A percentile compares a stretch with the other conserved stretches of the same genome.
Evolutionary conservation across 2,113 vertebrate genomes (phyloP).

Genomic region (Aptenodytes patagonicus): DNA sequence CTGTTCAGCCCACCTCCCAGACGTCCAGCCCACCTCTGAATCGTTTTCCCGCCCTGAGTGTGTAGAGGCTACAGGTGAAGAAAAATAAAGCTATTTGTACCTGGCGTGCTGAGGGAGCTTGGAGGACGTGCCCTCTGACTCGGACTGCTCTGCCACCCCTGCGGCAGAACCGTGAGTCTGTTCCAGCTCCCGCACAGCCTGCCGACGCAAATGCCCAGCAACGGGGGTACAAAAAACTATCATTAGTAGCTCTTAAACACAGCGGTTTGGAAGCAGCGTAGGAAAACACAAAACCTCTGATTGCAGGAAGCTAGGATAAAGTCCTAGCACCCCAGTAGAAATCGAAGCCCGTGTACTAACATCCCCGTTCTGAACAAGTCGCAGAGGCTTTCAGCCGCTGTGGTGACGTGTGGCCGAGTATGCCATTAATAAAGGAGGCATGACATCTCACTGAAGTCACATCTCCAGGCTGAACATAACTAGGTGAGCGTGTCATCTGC

Average conservation of each 20-base stretch:
- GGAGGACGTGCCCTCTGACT: background rate
- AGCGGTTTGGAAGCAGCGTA: background rate
- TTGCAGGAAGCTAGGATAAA: background rate
- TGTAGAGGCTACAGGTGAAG: background rate
- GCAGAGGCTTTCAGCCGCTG: background rate
- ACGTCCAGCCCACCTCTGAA: background rate
- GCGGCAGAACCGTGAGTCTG: background rate
- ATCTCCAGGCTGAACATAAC: background rate
- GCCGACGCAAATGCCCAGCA: background rate
- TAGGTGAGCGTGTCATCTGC: background rate
- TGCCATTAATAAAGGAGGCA: background rate
- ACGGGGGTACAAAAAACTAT: background rate
- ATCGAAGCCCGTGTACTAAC: rapidly evolving
- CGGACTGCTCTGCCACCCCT: background rate
- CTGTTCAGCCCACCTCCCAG: background rate
- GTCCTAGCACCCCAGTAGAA: background rate
- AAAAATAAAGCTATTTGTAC: background rate
- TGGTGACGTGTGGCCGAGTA: background rate
- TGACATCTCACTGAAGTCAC: background rate
- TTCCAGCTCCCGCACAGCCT: background rate
- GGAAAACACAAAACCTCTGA: background rate
- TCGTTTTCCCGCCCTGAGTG: background rate
- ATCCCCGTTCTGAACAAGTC: background rate
- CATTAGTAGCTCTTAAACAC: background rate
- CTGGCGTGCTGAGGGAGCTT: background rate